These are phyloP conservation scores for Blomia tropicalis DNA, from an alignment of 2,888 invertebrate genomes.

Conservation along the genomic window DNA sequence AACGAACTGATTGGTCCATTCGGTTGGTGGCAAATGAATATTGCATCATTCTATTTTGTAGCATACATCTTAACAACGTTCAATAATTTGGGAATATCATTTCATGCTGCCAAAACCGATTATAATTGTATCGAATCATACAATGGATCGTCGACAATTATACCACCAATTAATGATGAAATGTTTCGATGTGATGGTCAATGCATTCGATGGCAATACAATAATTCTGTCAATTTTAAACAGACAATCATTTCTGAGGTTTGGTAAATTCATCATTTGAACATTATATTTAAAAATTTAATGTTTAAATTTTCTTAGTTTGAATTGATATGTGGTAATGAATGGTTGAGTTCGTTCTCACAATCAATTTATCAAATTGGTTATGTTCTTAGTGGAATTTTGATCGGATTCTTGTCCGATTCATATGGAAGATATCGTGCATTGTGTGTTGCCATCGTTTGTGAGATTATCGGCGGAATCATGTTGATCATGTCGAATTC, in stretches of 20 bases:
- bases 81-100: constrained; percentile 16
- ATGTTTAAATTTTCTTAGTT: constrained; percentile 11
- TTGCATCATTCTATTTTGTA: constrained; percentile 4
- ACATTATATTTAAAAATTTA: background rate
- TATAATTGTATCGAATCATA: constrained; percentile 5
- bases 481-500: constrained; percentile 13
- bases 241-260: constrained; percentile 17
- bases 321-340: constrained; percentile 11
- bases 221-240: background rate
- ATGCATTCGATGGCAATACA: background rate
- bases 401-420: constrained; percentile 19
- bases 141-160: background rate
- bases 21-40: constrained; percentile 21
- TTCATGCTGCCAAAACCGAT: constrained; percentile 18
- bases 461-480: constrained; percentile 18
- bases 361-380: constrained; percentile 21
- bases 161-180: background rate
- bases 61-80: background rate
- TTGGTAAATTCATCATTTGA: background rate
- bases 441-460: background rate
- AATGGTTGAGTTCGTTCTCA: constrained; percentile 20
- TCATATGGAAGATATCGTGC: constrained; percentile 7
- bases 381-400: constrained; percentile 15
- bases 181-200: background rate
- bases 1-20: constrained; percentile 19